phyloP scores from a whole-genome alignment of 2,888 invertebrate genomes.

The Agrilus cyanescens region DNA sequence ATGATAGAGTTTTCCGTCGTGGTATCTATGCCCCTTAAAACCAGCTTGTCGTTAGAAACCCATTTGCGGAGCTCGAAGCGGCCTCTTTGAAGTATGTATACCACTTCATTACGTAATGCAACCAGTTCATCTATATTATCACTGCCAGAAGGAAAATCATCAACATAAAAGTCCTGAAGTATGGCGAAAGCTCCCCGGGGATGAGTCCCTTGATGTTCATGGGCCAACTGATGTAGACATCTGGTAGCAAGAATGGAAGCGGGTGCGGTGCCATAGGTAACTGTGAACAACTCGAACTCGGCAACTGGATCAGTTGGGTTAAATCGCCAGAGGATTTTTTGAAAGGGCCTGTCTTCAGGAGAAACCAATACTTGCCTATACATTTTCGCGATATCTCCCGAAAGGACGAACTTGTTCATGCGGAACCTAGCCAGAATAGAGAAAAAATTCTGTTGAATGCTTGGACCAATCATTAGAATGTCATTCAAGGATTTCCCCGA shows the following conservation, averaged over 20 bases:
- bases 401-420: constrained; percentile 2
- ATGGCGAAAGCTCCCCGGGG: too few species aligned
- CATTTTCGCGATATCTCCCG: constrained; percentile 21
- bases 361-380: constrained; percentile 8
- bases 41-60: too few species aligned
- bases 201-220: background rate
- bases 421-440: constrained; percentile 1
- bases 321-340: background rate
- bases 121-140: too few species aligned
- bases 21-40: too few species aligned
- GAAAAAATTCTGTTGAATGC: constrained; percentile 2
- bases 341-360: background rate
- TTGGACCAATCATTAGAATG: background rate
- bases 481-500: constrained; percentile 4
- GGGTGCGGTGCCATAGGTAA: background rate
- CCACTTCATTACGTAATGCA: too few species aligned
- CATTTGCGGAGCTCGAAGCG: too few species aligned
- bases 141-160: too few species aligned
- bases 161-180: too few species aligned
- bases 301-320: background rate
- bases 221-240: constrained; percentile 10
- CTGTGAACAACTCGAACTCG: background rate
- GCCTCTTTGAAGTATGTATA: too few species aligned
- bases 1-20: too few species aligned
- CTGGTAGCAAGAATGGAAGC: too few species aligned